A percentile compares a stretch with the other conserved stretches of the same genome.
Conservation (phyloP, 2,797 vertebrate genomes). For the Crax fasciolata region DNA sequence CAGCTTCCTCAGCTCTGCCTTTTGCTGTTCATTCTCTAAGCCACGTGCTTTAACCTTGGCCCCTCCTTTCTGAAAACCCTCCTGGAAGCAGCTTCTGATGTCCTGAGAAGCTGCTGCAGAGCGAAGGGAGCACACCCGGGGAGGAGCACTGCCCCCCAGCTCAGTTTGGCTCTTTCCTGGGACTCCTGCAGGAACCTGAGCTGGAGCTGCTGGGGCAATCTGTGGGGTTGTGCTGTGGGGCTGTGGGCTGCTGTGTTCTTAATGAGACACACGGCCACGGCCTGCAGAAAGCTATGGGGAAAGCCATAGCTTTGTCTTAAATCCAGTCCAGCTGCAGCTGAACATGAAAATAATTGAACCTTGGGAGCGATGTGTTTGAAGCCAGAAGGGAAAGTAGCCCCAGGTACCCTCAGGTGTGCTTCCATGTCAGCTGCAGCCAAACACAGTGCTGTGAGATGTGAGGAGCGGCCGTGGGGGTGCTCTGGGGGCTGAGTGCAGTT, state of each 20-base stretch:
- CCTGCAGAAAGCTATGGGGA: not conserved
- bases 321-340: not conserved
- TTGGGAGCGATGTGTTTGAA: not conserved
- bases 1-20: not conserved
- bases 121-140: not conserved
- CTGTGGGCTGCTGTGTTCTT: not conserved
- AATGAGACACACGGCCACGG: not conserved
- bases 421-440: not conserved
- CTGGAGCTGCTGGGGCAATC: not conserved
- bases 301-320: accelerated
- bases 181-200: not conserved
- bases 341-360: too few relatives aligned
- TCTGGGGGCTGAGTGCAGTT: not conserved
- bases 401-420: accelerated
- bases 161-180: accelerated
- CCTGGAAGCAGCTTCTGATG: not conserved
- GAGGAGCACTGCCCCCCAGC: not conserved
- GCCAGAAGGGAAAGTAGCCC: accelerated
- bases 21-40: not conserved
- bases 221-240: not conserved
- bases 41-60: not conserved
- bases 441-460: accelerated
- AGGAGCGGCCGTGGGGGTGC: not conserved
- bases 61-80: not conserved
- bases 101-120: not conserved